phyloP scores from a whole-genome alignment of 1,140 invertebrate genomes.

The Euglossa dilemma region DNA sequence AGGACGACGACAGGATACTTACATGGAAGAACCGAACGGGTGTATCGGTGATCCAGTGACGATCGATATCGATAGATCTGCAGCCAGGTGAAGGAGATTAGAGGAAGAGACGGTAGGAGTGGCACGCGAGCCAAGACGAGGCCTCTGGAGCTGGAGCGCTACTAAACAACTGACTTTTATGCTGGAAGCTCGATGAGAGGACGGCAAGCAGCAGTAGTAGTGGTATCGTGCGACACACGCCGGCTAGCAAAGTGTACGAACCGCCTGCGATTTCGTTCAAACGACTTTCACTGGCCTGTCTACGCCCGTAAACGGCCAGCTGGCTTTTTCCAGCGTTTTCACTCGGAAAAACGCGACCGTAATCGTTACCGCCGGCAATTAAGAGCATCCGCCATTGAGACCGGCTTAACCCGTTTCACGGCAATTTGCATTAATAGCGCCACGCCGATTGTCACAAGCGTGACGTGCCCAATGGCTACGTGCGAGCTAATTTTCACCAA shows the following conservation, averaged over 20 bases:
- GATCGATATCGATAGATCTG: background rate
- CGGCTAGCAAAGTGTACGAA: conserved; percentile 61
- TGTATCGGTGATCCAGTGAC: no score
- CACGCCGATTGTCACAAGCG: background rate
- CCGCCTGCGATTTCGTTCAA: conserved; percentile 52
- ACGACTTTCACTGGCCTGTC: conserved; percentile 67
- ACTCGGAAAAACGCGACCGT: conserved; percentile 3
- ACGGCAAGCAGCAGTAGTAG: conserved; percentile 53
- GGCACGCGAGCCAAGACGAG: conserved; percentile 45
- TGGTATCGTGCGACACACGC: conserved; percentile 54
- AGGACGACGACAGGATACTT: background rate
- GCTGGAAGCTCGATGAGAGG: conserved; percentile 67
- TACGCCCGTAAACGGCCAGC: conserved; percentile 12
- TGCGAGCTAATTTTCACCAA: background rate
- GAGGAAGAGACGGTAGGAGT: conserved; percentile 19
- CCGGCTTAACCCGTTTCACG: background rate
- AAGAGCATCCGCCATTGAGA: conserved; percentile 18
- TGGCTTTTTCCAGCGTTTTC: conserved; percentile 33
- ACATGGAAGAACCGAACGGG: no score
- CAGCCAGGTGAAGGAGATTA: background rate
- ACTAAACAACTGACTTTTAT: conserved; percentile 75
- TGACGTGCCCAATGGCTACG: no score
- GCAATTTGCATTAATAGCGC: conserved; percentile 21
- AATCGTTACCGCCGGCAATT: conserved; percentile 29
- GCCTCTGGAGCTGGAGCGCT: conserved; percentile 60